phyloP scores from a whole-genome alignment of 2,888 invertebrate genomes.

The Pheosia tremula region DNA sequence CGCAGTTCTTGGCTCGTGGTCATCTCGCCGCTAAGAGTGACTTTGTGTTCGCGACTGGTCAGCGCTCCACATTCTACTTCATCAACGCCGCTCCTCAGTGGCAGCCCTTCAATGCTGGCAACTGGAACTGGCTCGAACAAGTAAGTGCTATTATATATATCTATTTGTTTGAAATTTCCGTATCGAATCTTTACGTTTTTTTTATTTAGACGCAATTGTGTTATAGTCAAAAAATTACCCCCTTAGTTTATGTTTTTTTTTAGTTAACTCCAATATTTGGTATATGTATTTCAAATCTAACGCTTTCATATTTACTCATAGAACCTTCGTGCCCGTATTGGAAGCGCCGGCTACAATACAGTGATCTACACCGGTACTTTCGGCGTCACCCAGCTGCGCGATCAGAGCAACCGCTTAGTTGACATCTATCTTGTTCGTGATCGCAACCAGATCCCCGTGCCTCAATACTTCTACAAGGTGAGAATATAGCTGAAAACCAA shows the following conservation, averaged over 20 bases:
- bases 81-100: constrained; percentile 87
- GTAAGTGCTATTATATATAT: constrained; percentile 27
- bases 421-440: constrained; percentile 71
- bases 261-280: too few relatives aligned
- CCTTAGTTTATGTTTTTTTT: too few relatives aligned
- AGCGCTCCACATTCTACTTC: constrained; percentile 85
- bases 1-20: constrained; percentile 80
- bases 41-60: constrained; percentile 83
- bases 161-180: too few relatives aligned
- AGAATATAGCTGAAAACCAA: background rate
- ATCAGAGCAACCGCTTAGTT: constrained; percentile 67
- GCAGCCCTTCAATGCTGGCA: constrained; percentile 84
- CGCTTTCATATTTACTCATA: constrained; percentile 23
- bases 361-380: constrained; percentile 85
- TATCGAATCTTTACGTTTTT: too few relatives aligned
- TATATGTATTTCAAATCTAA: background rate
- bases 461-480: constrained; percentile 76
- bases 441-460: constrained; percentile 69
- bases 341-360: constrained; percentile 65
- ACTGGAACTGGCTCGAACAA: constrained; percentile 80
- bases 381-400: constrained; percentile 81
- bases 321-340: constrained; percentile 70
- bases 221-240: too few relatives aligned
- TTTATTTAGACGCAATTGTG: background rate
- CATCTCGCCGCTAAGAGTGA: constrained; percentile 86